phyloP scores from a whole-genome alignment of 2,113 vertebrate species.

The Engystomops pustulosus region DNA sequence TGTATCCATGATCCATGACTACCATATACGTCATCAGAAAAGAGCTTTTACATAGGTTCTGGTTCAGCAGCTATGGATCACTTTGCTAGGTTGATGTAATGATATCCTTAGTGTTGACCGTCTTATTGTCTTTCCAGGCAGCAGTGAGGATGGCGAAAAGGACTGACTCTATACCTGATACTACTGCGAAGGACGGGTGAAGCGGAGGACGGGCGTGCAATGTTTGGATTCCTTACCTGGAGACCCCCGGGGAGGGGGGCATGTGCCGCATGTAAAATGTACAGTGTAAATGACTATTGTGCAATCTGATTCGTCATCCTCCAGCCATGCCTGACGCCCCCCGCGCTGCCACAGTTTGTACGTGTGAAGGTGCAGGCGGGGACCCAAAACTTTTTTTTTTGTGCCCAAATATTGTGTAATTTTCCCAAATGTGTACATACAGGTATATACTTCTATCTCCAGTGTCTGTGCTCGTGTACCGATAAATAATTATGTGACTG shows the following conservation, averaged over 20 bases:
- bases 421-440: slow-evolving; percentile 62
- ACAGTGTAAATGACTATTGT: slow-evolving; percentile 66
- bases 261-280: slow-evolving; percentile 43
- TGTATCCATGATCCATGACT: too few relatives aligned
- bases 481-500: slow-evolving; percentile 64
- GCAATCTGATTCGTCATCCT: slow-evolving; percentile 68
- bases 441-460: slow-evolving; percentile 58
- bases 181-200: not conserved
- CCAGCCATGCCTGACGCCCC: slow-evolving; percentile 64
- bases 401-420: slow-evolving; percentile 62
- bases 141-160: slow-evolving; percentile 96
- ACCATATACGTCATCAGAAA: too few relatives aligned
- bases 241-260: slow-evolving; percentile 61
- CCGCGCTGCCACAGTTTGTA: slow-evolving; percentile 38
- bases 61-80: too few relatives aligned
- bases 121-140: too few relatives aligned
- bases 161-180: slow-evolving; percentile 71
- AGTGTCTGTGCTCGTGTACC: slow-evolving; percentile 64
- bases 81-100: too few relatives aligned
- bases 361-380: slow-evolving; percentile 63
- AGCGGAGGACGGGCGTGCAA: not conserved
- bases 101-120: too few relatives aligned
- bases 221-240: not conserved
- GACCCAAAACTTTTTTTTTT: slow-evolving; percentile 62
- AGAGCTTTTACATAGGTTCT: too few relatives aligned